Percentiles rank a stretch among this genome's conserved stretches.
These are phyloP conservation scores for Phylloscopus trochiloides DNA, from an alignment of 2,113 vertebrate genomes.

Conservation along the genomic window DNA sequence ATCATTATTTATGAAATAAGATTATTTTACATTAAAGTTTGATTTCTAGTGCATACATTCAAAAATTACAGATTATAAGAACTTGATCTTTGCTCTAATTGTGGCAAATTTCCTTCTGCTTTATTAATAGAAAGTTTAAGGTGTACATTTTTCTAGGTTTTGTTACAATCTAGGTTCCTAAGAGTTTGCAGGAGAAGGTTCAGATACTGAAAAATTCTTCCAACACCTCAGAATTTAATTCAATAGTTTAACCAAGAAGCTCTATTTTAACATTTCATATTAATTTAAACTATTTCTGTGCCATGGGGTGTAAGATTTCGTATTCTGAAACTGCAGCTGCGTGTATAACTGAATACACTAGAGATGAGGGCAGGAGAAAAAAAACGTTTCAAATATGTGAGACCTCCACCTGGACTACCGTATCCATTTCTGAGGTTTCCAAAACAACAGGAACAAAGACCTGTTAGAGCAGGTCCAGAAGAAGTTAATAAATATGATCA, in stretches of 20 bases:
- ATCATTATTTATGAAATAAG: neutral
- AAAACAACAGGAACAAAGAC: neutral
- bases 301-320: accelerated
- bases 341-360: neutral
- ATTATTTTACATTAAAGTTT: neutral
- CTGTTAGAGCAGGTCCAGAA: neutral
- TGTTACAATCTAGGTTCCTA: neutral
- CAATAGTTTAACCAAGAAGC: neutral
- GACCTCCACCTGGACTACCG: neutral
- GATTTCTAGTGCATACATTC: neutral
- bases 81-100: neutral
- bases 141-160: neutral
- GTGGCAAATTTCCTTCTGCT: neutral
- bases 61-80: neutral
- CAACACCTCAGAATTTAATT: neutral
- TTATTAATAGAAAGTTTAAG: neutral
- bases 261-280: neutral
- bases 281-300: neutral
- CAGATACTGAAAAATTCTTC: neutral
- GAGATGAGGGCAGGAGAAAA: neutral
- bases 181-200: neutral
- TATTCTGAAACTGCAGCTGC: neutral
- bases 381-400: neutral
- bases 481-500: neutral
- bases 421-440: neutral